Conservation (phyloP, 2,797 vertebrate species). For the Euphonia xanthogaster region DNA sequence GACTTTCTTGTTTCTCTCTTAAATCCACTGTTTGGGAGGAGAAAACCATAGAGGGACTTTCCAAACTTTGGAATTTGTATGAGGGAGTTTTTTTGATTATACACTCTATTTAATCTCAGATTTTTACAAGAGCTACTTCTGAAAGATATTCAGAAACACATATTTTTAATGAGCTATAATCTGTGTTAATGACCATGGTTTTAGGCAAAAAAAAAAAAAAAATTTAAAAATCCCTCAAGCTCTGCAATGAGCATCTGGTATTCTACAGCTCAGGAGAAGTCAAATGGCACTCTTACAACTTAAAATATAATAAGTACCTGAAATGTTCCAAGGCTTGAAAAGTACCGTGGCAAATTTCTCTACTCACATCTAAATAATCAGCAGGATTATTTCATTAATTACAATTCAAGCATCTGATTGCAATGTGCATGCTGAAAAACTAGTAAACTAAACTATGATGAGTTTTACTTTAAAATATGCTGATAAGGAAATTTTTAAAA, state of each 20-base stretch:
- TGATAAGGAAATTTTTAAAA: neutral
- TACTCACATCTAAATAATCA: neutral
- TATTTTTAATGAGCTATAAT: neutral
- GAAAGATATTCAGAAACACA: neutral
- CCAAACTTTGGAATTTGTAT: neutral
- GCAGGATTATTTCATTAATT: neutral
- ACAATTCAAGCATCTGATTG: neutral
- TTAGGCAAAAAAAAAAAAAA: neutral
- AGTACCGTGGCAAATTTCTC: neutral
- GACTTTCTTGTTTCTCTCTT: neutral
- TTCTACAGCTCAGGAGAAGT: neutral
- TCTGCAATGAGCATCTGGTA: neutral
- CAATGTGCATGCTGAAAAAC: neutral
- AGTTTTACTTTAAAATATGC: neutral
- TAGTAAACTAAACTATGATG: neutral
- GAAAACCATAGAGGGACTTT: neutral
- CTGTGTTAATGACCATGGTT: neutral
- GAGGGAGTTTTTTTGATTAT: neutral
- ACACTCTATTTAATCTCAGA: neutral
- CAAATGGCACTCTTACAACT: neutral
- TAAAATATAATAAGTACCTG: neutral
- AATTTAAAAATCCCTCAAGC: neutral
- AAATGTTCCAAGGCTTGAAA: neutral
- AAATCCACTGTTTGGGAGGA: neutral
- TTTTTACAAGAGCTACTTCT: neutral